Conservation (phyloP, 53 echinoderm and acorn worm genomes). For the Stichopus horrens region DNA sequence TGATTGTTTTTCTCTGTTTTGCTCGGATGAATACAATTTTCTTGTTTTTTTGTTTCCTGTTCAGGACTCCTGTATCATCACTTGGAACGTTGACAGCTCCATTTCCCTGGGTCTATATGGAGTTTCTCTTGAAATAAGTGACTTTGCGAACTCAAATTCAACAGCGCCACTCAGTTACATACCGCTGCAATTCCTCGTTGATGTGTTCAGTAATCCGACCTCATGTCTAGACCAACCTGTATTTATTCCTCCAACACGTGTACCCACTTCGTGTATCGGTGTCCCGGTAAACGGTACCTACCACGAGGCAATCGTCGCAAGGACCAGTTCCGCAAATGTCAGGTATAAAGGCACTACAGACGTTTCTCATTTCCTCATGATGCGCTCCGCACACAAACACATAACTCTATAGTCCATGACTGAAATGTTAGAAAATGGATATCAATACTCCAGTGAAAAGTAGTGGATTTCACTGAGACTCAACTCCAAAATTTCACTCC, state of each 20-base stretch:
- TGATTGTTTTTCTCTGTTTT: background rate
- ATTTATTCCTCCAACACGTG: background rate
- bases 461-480: no score
- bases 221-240: background rate
- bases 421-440: no score
- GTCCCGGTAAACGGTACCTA: background rate
- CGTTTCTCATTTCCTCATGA: no score
- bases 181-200: background rate
- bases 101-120: background rate
- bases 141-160: background rate
- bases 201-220: background rate
- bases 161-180: background rate
- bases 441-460: no score
- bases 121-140: background rate
- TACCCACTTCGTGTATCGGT: background rate
- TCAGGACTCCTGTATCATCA: background rate
- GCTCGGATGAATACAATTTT: no score
- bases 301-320: background rate
- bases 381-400: no score
- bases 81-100: background rate
- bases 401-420: no score
- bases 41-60: background rate
- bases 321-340: constrained; percentile 21
- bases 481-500: no score
- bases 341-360: background rate